Evolutionary conservation across 1,140 invertebrate species (phyloP).

Genomic region (Chrysoperla carnea): DNA sequence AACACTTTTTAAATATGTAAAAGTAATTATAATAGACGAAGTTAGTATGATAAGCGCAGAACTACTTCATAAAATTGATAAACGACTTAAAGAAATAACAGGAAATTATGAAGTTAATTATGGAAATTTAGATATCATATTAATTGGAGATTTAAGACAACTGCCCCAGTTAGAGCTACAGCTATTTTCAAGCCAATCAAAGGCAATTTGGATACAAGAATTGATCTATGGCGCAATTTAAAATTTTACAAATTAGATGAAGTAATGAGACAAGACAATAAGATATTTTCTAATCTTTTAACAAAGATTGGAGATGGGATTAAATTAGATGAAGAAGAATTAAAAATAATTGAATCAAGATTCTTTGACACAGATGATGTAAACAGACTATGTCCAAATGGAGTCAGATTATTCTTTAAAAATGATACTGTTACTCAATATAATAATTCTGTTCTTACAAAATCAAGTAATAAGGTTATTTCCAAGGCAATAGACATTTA

Average conservation of each 20-base stretch:
- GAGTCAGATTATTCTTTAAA: conserved; percentile 9
- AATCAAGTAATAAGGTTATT: conserved; percentile 8
- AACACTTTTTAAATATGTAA: conserved; percentile 7
- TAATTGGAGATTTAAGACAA: conserved; percentile 10
- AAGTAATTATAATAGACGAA: conserved; percentile 7
- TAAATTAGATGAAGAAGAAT: conserved; percentile 6
- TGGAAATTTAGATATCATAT: conserved; percentile 9
- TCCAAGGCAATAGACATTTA: conserved; percentile 10
- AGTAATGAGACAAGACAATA: conserved; percentile 15
- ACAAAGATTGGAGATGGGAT: conserved; percentile 15
- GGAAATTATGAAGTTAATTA: conserved; percentile 5
- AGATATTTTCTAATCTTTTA: conserved; percentile 13
- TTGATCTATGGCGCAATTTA: conserved; percentile 12
- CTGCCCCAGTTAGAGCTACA: conserved; percentile 12
- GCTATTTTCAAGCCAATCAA: conserved; percentile 10
- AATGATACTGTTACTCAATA: conserved; percentile 9
- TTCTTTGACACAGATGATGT: conserved; percentile 4
- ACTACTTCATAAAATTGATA: conserved; percentile 9
- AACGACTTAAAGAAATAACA: conserved; percentile 11
- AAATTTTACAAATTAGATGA: conserved; percentile 14
- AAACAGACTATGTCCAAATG: conserved; percentile 8
- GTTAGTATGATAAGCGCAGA: conserved; percentile 10
- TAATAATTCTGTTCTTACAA: conserved; percentile 9
- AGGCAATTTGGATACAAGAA: no score
- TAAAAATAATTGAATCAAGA: conserved; percentile 9